Evolutionary conservation across 2,113 vertebrate species (phyloP).

Genomic region (Halichoeres trimaculatus): DNA sequence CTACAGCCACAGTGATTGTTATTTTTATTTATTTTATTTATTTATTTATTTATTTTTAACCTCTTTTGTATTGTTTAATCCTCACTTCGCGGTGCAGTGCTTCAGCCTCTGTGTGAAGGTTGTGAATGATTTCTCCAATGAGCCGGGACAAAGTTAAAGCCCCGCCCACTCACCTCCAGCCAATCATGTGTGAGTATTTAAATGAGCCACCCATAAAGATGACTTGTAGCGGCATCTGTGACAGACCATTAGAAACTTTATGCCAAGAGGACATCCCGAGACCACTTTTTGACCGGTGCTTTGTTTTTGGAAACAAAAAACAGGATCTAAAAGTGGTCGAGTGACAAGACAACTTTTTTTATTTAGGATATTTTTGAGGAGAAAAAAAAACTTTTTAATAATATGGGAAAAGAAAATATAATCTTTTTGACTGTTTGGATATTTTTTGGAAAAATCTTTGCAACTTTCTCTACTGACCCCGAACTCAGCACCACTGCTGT

Average conservation of each 20-base stretch:
- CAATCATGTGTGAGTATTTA: constrained; percentile 78
- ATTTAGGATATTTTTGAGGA: constrained; percentile 8
- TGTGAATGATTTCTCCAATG: constrained; percentile 36
- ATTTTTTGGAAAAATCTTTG: constrained; percentile 69
- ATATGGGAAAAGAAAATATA: constrained; percentile 79
- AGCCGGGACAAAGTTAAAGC: constrained; percentile 47
- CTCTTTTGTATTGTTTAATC: not conserved
- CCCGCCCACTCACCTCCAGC: constrained; percentile 61
- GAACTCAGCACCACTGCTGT: constrained; percentile 40
- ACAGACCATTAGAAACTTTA: constrained; percentile 69
- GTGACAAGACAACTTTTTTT: constrained; percentile 2
- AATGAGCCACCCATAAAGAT: constrained; percentile 82
- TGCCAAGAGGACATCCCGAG: not conserved
- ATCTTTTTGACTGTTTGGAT: constrained; percentile 79
- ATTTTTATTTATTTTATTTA: no score
- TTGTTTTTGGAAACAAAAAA: not conserved
- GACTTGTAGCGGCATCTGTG: constrained; percentile 65
- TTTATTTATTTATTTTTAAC: no score
- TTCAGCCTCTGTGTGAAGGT: not conserved
- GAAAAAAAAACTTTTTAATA: constrained; percentile 45
- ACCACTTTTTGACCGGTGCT: constrained; percentile 19
- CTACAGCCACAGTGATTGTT: not conserved
- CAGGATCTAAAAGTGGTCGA: constrained; percentile 46
- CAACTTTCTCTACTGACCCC: constrained; percentile 67
- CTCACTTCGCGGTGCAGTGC: no score